Evolutionary conservation across 2,113 vertebrate genomes (phyloP), one percentile per base, ranked within the genome.

Genomic region (Mustela lutreola): DNA sequence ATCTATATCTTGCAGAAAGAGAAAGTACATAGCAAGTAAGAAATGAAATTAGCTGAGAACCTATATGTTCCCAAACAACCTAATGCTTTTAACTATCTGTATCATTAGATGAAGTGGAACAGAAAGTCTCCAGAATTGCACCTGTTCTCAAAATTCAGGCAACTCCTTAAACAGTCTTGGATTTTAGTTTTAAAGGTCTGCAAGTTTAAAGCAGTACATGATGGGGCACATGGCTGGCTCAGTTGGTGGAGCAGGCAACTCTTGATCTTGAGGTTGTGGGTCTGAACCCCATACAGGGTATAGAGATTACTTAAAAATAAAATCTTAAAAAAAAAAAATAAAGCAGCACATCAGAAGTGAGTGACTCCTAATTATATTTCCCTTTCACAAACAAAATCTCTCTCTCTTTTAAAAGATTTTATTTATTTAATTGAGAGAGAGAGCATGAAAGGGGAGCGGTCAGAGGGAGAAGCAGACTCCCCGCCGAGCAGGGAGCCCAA

Each of bases 361-460:
- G 58, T 91, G 65, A 50, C 15, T 18, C 33, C 26, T 94, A 92
- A 67, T 79, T 53, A 86, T 36, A 90, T n/a, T 92, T 96, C 26
- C 9, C 45, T 48, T 89, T 95, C n/a, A 91, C 31, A 92, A 96
- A 96, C 45, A 26, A 70, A 50, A 94, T 82, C 6, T 90, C 70
- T 86, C 67, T 83, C 53, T 56, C 16, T 56, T 56, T 56, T 1
- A 56, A 56, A 56, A 56, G 16, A 56, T 56, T 56, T 56, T 56
- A 56, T 18, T 56, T 53, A 53, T 18, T 53, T 56, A 56, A 18
- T 18, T 56, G 53, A 56, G 53, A 56, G 53, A 56, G 53, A 56
- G 53, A 56, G 16, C 53, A 18, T 56, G 16, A 56, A 16, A 56
- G 53, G 53, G 53, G 53, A 56, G 16, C 1, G 14, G 16, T 56